Evolutionary conservation across 2,113 vertebrate species (phyloP).

Genomic region (Ophiodon elongatus): DNA sequence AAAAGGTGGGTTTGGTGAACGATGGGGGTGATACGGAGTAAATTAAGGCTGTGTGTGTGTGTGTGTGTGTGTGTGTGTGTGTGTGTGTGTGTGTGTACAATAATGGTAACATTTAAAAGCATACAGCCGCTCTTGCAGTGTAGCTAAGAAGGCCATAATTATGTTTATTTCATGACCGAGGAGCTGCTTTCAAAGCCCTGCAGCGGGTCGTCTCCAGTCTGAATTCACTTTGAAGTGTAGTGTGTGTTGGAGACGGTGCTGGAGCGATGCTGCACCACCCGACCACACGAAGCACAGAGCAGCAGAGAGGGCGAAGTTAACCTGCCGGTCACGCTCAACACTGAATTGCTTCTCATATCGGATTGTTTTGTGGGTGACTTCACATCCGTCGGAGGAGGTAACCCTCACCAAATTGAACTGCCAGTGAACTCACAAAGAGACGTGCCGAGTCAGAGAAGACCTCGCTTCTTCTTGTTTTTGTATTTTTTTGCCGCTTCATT

Average conservation of each 20-base stretch:
- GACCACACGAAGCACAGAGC: constrained; percentile 14
- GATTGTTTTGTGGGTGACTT: constrained; percentile 47
- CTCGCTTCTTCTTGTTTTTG: constrained; percentile 21
- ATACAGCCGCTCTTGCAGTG: not conserved
- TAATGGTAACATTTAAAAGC: not conserved
- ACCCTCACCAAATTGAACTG: constrained; percentile 35
- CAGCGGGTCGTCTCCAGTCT: not conserved
- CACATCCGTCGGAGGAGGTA: constrained; percentile 20
- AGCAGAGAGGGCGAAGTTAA: not conserved
- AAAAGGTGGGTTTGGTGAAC: constrained; percentile 5
- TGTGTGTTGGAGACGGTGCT: not conserved
- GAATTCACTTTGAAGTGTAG: not conserved
- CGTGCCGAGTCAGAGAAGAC: not conserved
- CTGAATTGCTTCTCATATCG: constrained; percentile 28
- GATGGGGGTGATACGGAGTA: constrained; percentile 9
- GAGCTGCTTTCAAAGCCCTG: not conserved
- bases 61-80: not conserved
- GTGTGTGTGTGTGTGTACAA: not conserved
- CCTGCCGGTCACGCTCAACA: not conserved
- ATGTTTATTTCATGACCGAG: not conserved
- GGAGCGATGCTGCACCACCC: constrained; percentile 1
- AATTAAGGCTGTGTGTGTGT: constrained; percentile 12
- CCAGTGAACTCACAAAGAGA: constrained; percentile 42
- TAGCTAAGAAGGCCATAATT: not conserved
- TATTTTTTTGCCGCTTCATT: constrained; percentile 5